Percentiles rank a stretch among this genome's conserved stretches.
phyloP scores from a whole-genome alignment of 2,113 vertebrate genomes.

The Tachysurus fulvidraco region DNA sequence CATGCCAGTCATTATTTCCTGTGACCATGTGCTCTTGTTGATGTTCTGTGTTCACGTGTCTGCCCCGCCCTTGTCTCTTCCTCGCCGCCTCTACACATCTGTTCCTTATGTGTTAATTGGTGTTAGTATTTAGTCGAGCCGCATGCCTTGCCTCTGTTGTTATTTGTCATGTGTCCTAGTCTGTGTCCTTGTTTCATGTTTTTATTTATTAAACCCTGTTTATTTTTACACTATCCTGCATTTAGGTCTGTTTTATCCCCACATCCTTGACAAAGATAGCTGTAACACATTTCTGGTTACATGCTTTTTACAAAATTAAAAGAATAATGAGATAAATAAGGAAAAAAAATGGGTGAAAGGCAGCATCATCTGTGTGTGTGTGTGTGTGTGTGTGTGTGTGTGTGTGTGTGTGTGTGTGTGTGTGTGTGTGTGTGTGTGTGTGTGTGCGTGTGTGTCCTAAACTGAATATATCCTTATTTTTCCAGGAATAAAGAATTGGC shows the following conservation, averaged over 20 bases:
- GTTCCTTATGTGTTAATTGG: no score
- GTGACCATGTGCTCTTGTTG: no score
- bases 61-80: no score
- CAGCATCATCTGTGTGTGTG: background rate
- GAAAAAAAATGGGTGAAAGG: background rate
- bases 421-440: slow-evolving; percentile 18
- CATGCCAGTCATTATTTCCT: background rate
- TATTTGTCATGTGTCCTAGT: no score
- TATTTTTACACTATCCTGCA: no score
- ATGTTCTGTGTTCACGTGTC: no score
- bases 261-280: background rate
- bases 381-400: slow-evolving; percentile 3
- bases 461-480: slow-evolving; percentile 54
- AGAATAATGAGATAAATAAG: background rate
- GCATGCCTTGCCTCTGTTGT: no score
- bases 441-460: slow-evolving; percentile 33
- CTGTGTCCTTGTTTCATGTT: no score
- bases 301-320: background rate
- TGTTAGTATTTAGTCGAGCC: no score
- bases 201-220: no score
- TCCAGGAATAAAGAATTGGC: slow-evolving; percentile 50
- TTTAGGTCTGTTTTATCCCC: no score
- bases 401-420: slow-evolving; percentile 18
- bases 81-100: no score
- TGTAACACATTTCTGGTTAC: background rate